Evolutionary conservation across 2,888 invertebrate genomes (phyloP).

Genomic region (Eupithecia insigniata): DNA sequence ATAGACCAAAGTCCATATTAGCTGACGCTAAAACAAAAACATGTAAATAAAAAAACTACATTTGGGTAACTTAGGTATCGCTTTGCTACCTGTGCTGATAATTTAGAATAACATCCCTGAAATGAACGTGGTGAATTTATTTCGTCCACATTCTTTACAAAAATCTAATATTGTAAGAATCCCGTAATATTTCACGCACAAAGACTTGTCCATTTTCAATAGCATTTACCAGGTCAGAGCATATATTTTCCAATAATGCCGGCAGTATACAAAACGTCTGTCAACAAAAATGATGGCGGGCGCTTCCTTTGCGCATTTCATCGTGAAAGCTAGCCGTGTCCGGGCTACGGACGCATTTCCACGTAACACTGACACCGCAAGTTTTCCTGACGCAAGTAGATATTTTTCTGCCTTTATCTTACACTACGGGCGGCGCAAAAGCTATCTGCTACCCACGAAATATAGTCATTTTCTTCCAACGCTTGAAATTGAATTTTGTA

Average conservation of each 20-base stretch:
- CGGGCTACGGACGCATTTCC: slow-evolving; percentile 17
- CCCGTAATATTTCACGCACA: slow-evolving; percentile 10
- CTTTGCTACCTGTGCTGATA: no score
- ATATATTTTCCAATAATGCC: slow-evolving; percentile 28
- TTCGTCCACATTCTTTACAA: background rate
- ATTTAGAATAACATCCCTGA: background rate
- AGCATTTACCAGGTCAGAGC: slow-evolving; percentile 29
- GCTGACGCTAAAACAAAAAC: background rate
- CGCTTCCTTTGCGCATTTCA: slow-evolving; percentile 36
- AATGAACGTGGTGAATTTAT: background rate
- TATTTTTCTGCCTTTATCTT: background rate
- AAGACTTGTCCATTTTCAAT: slow-evolving; percentile 31
- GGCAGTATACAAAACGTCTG: slow-evolving; percentile 30
- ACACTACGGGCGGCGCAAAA: background rate
- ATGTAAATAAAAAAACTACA: background rate
- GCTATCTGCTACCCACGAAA: background rate
- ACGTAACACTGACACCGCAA: slow-evolving; percentile 1
- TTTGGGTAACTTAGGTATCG: no score
- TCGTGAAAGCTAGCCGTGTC: slow-evolving; percentile 32
- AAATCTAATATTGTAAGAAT: background rate
- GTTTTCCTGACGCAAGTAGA: background rate
- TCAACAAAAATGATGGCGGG: slow-evolving; percentile 30
- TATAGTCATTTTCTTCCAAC: background rate
- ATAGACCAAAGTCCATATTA: no score
- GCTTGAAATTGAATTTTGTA: background rate